phyloP scores from a whole-genome alignment of 1,140 invertebrate species.

The Drosophila littoralis region DNA sequence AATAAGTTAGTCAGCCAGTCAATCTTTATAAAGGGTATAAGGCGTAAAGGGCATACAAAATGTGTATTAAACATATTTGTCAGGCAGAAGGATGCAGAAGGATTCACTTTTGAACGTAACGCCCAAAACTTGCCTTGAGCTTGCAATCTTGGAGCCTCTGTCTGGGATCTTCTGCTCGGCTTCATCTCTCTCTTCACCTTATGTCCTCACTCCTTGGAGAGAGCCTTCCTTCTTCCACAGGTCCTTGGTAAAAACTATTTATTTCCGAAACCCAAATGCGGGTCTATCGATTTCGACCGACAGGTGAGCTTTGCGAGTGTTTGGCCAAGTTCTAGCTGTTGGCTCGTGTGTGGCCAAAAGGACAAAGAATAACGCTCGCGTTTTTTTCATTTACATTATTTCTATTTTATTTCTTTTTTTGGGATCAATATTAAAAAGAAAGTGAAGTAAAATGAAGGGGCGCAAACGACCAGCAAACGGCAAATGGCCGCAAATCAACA shows the following conservation, averaged over 20 bases:
- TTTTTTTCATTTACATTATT: not conserved
- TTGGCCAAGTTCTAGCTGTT: not conserved
- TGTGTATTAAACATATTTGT: no score
- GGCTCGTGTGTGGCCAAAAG: no score
- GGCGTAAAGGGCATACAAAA: no score
- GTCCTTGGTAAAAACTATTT: not conserved
- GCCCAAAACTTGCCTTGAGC: no score
- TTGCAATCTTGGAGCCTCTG: no score
- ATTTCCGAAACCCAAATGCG: not conserved
- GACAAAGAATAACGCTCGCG: conserved; percentile 9
- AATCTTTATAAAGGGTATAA: no score
- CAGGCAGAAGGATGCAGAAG: no score
- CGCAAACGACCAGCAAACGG: conserved; percentile 18
- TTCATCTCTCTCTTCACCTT: no score
- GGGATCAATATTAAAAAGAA: conserved; percentile 8
- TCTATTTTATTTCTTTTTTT: not conserved
- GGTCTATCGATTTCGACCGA: not conserved
- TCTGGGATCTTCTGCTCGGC: no score
- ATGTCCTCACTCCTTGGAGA: no score
- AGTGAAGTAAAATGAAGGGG: not conserved
- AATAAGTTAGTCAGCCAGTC: no score
- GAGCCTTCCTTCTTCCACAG: not conserved
- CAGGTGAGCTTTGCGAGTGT: not conserved
- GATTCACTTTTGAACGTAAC: no score
- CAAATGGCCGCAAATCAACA: conserved; percentile 51